phyloP scores from a whole-genome alignment of 2,797 vertebrate species.

The Neomorphus geoffroyi region DNA sequence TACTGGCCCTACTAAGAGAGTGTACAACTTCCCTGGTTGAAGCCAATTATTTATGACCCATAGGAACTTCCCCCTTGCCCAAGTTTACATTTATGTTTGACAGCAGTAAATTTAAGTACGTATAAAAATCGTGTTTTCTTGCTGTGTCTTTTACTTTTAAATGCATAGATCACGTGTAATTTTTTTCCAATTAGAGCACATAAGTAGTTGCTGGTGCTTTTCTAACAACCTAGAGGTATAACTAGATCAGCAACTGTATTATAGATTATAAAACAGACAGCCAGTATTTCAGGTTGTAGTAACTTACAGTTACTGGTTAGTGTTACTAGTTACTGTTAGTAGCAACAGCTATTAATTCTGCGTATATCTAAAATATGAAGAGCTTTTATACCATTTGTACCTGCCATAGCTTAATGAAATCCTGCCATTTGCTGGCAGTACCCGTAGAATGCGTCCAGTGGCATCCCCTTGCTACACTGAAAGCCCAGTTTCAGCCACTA shows the following conservation, averaged over 20 bases:
- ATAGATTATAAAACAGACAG: not conserved
- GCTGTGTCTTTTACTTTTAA: not conserved
- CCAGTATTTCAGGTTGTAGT: not conserved
- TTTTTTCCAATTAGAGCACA: not conserved
- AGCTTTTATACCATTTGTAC: not conserved
- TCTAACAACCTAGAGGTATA: not conserved
- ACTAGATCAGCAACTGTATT: not conserved
- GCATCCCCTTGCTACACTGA: accelerated
- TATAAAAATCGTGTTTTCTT: not conserved
- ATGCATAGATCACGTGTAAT: not conserved
- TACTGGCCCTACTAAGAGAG: not conserved
- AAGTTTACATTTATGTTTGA: not conserved
- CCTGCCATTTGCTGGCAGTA: not conserved
- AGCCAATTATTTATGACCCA: not conserved
- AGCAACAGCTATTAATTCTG: not conserved
- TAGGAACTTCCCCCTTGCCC: not conserved
- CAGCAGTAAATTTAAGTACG: not conserved
- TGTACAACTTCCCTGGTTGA: not conserved
- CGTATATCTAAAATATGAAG: not conserved
- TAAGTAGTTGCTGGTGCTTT: not conserved
- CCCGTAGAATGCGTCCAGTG: not conserved
- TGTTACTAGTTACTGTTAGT: not conserved
- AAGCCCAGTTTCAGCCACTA: not conserved
- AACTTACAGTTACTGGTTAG: not conserved
- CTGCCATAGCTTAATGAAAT: not conserved